Conservation (phyloP, 2,797 vertebrate species). For the Pantherophis alleghaniensis region DNA sequence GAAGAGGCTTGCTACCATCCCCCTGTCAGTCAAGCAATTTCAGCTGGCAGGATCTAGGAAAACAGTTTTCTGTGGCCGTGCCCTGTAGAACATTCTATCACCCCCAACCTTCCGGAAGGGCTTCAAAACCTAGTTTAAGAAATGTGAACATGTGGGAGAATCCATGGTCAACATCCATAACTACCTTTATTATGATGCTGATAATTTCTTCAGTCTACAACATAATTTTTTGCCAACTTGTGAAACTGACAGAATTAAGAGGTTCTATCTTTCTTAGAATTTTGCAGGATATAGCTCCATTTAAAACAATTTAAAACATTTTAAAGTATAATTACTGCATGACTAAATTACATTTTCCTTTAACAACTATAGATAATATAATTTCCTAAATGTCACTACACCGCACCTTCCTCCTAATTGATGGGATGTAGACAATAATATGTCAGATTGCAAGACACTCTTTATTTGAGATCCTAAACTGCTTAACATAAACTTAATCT, state of each 20-base stretch:
- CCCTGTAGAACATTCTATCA: not conserved
- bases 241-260: not conserved
- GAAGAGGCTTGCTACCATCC: not conserved
- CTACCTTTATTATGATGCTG: not conserved
- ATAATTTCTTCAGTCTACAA: not conserved
- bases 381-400: not conserved
- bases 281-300: not conserved
- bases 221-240: not conserved
- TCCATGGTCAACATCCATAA: not conserved
- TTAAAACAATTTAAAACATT: not conserved
- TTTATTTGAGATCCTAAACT: not conserved
- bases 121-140: not conserved
- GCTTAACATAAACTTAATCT: not conserved
- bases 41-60: not conserved
- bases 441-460: not conserved
- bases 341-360: not conserved
- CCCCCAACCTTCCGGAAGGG: not conserved
- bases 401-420: not conserved
- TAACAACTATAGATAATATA: not conserved
- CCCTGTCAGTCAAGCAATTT: not conserved
- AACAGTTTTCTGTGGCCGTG: not conserved
- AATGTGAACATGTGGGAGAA: not conserved
- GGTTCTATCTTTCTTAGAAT: not conserved
- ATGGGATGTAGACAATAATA: not conserved
- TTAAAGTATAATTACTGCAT: not conserved